Base-by-base conservation (phyloP, 2,797 vertebrate species). In the Melanotaenia nigrans region DNA sequence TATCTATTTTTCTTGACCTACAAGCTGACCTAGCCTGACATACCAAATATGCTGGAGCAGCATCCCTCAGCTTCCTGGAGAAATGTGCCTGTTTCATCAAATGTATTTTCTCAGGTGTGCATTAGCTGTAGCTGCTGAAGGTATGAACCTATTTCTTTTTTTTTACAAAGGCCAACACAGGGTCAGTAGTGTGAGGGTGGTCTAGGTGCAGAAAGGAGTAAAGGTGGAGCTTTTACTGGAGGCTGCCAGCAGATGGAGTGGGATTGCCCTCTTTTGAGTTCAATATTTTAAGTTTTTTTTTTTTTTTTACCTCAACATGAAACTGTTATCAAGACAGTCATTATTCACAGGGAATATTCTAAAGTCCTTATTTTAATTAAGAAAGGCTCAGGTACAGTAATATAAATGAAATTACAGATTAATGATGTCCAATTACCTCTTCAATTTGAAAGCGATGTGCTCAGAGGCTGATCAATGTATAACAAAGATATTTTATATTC, bases 161-260 rank as follows among this genome's bases (percentile, higher is more conserved):
- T 71, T 71, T 65, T 49, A 54, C 66, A 85, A 82, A 90, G 88
- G 86, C 87, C 84, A 93, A 82, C 47, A 64, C 74, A 65, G 78
- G 88, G 91, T 94, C 91, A 93, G 81, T 25, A 38, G 73, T 85
- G 71, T 75, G 81, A 90, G 78, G 85, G 89, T 92, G 91, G 91
- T 89, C 88, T 47, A 57, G 51, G 56, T 61, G 74, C 59, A 56
- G 71, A 5, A 20, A 20, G 5, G 49, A 68, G 13, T 10, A 5
- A 32, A 66, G 69, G 73, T 25, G 45, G 71, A 78, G 78, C 69
- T 65, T 54, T 61, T 85, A 38, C 33, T 68, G 30, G n/a, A 66
- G 47, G 33, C 61, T 70, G 65, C 84, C 65, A 63, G 65, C 77
- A 83, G 83, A 74, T 80, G 82, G 77, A 80, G 75, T 62, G 16